Evolutionary conservation across 1,140 invertebrate species (phyloP), one percentile per base, ranked within the genome.

Genomic region (Drosophila pandora): DNA sequence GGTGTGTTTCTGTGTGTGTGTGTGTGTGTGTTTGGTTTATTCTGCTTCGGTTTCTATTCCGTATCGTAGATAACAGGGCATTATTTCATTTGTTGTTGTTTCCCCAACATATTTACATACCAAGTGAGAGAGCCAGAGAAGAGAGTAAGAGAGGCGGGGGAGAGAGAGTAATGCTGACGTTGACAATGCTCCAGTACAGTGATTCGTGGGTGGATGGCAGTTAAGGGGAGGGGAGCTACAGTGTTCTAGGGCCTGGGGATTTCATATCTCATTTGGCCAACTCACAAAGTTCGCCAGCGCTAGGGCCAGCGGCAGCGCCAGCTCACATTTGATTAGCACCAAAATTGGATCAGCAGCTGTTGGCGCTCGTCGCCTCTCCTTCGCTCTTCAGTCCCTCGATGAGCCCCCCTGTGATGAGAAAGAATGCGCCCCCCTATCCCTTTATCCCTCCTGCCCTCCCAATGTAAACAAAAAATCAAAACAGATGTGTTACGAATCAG

Each of bases 61-160:
- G 65, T 70, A 65, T 69, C 59, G 64, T 58, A 79, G 79, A 83
- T 82, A 82, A 82, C 79, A 79, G 69, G 68, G 62, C 62, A 69
- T 57, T 70, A 48, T 54, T 53, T 53, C 48, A 25, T 41, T 39
- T 74, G 60, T 74, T 74, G 39, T 60, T 68, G 49, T 17, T 17
- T 0, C 0, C 74, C 49, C 74, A 76, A 71, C 76, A 79, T 81
- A 85, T 85, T 85, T 87, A 85, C 82, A 87, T 85, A 75, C 48
- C 13, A 12, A 17, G 49, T 25, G 17, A 25, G 22, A 9, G 9
- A 8, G 21, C 6, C 6, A 22, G 2, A 47, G 43, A 10, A 13
- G 52, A 57, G 58, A 53, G 49, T 25, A 22, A 25, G 22, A 9
- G 9, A 8, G 21, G 5, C 6, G 21, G 2, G 23, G 43, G 23